These are phyloP conservation scores for Dione juno DNA, from an alignment of 2,888 invertebrate genomes.

Conservation along the genomic window DNA sequence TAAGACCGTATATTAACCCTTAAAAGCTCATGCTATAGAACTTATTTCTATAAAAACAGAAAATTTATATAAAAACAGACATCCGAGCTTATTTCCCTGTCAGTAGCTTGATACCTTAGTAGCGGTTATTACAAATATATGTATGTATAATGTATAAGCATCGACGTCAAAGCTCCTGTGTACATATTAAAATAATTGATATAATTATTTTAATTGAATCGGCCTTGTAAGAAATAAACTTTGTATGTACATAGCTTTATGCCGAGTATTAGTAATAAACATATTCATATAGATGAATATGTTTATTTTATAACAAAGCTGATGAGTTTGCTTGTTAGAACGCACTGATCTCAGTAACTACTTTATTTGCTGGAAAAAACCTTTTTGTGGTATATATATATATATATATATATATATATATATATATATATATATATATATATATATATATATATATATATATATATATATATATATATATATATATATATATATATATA, in stretches of 20 bases:
- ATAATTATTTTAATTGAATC: constrained; percentile 43
- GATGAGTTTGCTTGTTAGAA: too few species aligned
- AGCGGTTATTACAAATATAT: neutral
- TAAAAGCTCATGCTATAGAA: too few species aligned
- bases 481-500: too few species aligned
- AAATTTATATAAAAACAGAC: neutral
- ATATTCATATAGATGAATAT: neutral
- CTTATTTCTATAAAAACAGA: too few species aligned
- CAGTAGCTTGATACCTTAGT: constrained; percentile 2
- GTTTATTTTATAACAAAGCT: neutral
- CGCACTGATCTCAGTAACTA: too few species aligned
- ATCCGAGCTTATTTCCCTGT: neutral
- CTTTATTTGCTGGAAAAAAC: too few species aligned
- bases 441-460: too few species aligned
- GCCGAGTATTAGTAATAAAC: neutral
- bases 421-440: too few species aligned
- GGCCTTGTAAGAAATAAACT: constrained; percentile 37
- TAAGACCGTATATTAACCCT: too few species aligned
- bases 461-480: too few species aligned
- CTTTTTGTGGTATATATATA: too few species aligned
- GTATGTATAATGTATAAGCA: constrained; percentile 4
- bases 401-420: too few species aligned
- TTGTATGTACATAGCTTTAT: constrained; percentile 32
- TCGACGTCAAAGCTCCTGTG: constrained; percentile 32
- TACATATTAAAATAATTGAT: constrained; percentile 33